A percentile compares a stretch with the other conserved stretches of the same genome.
These are phyloP conservation scores for Agonopterix arenella DNA, from an alignment of 2,888 invertebrate genomes.

Conservation along the genomic window DNA sequence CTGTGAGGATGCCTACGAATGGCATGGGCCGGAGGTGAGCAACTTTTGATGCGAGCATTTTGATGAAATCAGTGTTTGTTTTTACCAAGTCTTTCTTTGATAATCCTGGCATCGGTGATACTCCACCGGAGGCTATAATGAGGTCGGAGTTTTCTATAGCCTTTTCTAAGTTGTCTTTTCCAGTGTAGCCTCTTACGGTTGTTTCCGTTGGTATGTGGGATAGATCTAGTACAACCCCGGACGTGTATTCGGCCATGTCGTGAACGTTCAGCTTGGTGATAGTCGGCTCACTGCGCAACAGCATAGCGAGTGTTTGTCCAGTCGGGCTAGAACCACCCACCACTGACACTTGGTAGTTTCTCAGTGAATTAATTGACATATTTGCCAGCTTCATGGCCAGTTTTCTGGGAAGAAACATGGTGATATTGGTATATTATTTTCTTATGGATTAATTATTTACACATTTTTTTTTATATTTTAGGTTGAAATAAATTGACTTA, in stretches of 20 bases:
- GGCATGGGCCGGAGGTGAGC: conserved; percentile 43
- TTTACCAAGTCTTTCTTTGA: conserved; percentile 77
- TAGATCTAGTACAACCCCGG: conserved; percentile 60
- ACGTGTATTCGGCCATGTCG: conserved; percentile 48
- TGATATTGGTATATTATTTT: too few relatives aligned
- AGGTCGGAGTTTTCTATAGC: conserved; percentile 76
- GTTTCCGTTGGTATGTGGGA: conserved; percentile 61
- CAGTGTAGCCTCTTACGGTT: conserved; percentile 38
- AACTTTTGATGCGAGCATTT: conserved; percentile 35
- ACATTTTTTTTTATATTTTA: too few relatives aligned
- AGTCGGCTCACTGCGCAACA: conserved; percentile 75
- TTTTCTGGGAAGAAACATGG: too few relatives aligned
- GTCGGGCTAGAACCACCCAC: conserved; percentile 62
- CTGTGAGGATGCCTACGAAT: conserved; percentile 57
- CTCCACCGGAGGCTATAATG: conserved; percentile 81
- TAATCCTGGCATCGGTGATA: conserved; percentile 77
- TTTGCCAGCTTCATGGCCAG: too few relatives aligned
- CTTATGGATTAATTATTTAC: too few relatives aligned
- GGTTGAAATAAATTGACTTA: too few relatives aligned
- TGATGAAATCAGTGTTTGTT: conserved; percentile 55
- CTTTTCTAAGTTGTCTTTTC: conserved; percentile 36
- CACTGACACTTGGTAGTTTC: conserved; percentile 49
- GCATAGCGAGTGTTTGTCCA: conserved; percentile 73
- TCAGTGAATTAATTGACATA: conserved; percentile 1
- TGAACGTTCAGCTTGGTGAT: conserved; percentile 78